A percentile compares a stretch with the other conserved stretches of the same genome.
These are phyloP conservation scores for Rutilus rutilus DNA, from an alignment of 2,113 vertebrate species.

Conservation along the genomic window DNA sequence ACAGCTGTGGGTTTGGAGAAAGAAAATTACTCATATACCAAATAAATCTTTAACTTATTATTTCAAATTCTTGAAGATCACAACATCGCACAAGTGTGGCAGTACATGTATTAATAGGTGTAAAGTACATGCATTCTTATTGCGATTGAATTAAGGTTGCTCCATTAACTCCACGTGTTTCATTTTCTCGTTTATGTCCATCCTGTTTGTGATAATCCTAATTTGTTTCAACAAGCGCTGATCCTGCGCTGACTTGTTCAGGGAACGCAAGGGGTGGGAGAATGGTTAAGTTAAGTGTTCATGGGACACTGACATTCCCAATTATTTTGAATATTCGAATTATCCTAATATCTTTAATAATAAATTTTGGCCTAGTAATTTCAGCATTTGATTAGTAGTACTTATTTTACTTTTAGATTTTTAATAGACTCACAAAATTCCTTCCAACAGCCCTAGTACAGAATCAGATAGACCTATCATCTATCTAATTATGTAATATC, in stretches of 20 bases:
- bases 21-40: not conserved
- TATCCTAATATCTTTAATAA: not conserved
- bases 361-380: not conserved
- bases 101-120: not conserved
- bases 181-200: not conserved
- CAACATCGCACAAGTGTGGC: not conserved
- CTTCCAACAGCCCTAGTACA: not conserved
- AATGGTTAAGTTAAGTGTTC: not conserved
- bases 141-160: not conserved
- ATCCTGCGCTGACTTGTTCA: not conserved
- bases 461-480: not conserved
- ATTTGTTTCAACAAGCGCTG: conserved; percentile 1
- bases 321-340: not conserved
- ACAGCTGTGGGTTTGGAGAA: not conserved
- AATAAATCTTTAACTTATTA: not conserved
- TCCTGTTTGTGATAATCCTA: not conserved
- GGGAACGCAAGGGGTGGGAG: not conserved
- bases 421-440: not conserved
- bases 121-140: not conserved
- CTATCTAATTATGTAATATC: not conserved
- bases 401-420: not conserved
- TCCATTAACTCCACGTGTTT: not conserved
- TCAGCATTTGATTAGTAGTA: not conserved
- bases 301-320: not conserved
- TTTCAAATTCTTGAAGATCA: not conserved